phyloP scores from a whole-genome alignment of 2,888 invertebrate genomes.

The Colletes collaris region DNA sequence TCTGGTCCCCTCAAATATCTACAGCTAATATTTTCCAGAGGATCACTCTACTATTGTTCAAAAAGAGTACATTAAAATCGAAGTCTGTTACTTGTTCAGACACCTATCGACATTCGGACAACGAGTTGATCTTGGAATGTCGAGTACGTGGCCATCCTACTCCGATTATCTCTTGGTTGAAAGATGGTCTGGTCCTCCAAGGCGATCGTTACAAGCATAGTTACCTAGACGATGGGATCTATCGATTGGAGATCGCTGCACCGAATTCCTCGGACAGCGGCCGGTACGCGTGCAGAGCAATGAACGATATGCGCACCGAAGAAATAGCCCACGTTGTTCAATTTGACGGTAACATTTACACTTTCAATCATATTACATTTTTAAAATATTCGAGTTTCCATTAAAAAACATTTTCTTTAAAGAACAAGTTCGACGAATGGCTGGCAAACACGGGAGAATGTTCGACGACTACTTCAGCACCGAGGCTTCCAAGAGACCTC shows the following conservation, averaged over 20 bases:
- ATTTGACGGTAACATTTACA: conserved; percentile 85
- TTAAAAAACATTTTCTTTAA: not conserved
- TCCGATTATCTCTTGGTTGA: conserved; percentile 90
- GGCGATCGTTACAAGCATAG: conserved; percentile 87
- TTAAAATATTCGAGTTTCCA: not conserved
- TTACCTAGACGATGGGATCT: conserved; percentile 90
- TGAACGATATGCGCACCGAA: conserved; percentile 87
- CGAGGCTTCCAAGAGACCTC: conserved; percentile 83
- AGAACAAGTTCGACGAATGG: conserved; percentile 51
- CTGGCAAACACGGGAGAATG: conserved; percentile 58
- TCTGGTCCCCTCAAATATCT: too few relatives aligned
- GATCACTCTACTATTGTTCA: too few relatives aligned
- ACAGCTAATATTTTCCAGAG: too few relatives aligned
- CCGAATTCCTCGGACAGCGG: conserved; percentile 89
- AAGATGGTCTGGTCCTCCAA: conserved; percentile 86
- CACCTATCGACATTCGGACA: conserved; percentile 88
- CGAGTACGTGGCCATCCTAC: conserved; percentile 90
- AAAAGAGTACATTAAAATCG: too few relatives aligned
- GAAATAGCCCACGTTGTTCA: conserved; percentile 90
- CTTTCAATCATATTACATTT: too few relatives aligned
- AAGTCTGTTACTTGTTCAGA: conserved; percentile 84
- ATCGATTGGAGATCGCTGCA: conserved; percentile 87
- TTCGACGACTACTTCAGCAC: conserved; percentile 63
- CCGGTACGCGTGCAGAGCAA: conserved; percentile 90
- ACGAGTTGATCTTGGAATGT: conserved; percentile 91